These are phyloP conservation scores for Lasioglossum figueresi DNA, from an alignment of 2,888 invertebrate species.

Conservation along the genomic window DNA sequence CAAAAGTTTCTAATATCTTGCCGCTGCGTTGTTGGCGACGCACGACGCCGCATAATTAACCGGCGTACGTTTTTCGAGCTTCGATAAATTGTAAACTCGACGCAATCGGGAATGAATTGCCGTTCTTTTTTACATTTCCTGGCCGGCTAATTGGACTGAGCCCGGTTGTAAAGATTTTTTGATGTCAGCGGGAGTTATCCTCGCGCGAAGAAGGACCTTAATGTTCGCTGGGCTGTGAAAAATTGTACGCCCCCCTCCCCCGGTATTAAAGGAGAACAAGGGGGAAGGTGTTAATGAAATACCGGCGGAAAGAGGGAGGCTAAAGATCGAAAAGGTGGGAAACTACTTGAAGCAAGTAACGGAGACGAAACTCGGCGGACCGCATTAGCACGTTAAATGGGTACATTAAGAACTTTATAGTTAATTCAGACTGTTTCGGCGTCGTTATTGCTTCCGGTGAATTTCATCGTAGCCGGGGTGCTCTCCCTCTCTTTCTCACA, in stretches of 20 bases:
- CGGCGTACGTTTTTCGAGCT: not conserved
- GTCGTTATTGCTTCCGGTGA: slow-evolving; percentile 49
- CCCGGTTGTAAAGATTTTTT: not conserved
- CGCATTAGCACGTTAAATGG: slow-evolving; percentile 61
- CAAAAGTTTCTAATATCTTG: not conserved
- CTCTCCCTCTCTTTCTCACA: not conserved
- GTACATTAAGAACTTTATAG: slow-evolving; percentile 62
- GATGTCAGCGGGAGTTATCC: not conserved
- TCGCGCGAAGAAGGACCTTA: not conserved
- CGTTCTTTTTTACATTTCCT: not conserved
- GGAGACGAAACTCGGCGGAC: slow-evolving; percentile 44
- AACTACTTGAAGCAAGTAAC: slow-evolving; percentile 50
- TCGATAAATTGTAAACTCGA: not conserved
- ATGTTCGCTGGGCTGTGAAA: not conserved
- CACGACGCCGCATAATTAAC: not conserved
- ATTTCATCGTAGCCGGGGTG: slow-evolving; percentile 46
- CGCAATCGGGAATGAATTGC: not conserved
- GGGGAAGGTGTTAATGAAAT: slow-evolving; percentile 40
- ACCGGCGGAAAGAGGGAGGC: slow-evolving; percentile 3
- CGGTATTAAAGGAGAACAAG: not conserved
- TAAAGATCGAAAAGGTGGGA: slow-evolving; percentile 32
- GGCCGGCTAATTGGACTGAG: not conserved
- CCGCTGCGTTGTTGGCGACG: not conserved
- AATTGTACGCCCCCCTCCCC: not conserved
- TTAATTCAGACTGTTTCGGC: slow-evolving; percentile 47